Conservation (phyloP, 2,797 vertebrate genomes). For the Selene dorsalis region DNA sequence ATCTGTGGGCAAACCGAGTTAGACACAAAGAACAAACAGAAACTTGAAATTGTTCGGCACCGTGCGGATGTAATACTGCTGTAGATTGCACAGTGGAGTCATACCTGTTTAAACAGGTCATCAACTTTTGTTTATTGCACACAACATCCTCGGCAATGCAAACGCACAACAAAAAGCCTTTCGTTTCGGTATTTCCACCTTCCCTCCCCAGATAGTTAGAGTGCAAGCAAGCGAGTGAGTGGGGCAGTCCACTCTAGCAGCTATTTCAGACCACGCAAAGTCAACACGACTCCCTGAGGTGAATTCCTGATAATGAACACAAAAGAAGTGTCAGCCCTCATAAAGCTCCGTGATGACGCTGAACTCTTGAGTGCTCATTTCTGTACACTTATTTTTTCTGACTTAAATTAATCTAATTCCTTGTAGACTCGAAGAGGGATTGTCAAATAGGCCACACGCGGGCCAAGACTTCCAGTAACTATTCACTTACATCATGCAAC, state of each 20-base stretch:
- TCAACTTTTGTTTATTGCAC: constrained; percentile 29
- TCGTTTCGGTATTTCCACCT: constrained; percentile 70
- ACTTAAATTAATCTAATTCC: constrained; percentile 86
- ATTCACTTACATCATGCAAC: constrained; percentile 56
- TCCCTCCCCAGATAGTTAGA: constrained; percentile 61
- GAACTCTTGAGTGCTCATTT: constrained; percentile 75
- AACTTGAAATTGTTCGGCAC: constrained; percentile 11
- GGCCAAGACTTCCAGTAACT: constrained; percentile 62
- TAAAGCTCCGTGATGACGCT: constrained; percentile 81
- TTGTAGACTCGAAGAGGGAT: constrained; percentile 73
- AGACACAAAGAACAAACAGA: constrained; percentile 14
- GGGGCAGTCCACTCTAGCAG: constrained; percentile 75
- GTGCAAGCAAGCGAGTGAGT: constrained; percentile 39
- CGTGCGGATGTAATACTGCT: constrained; percentile 27
- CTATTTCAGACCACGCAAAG: constrained; percentile 84
- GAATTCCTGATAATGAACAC: constrained; percentile 87
- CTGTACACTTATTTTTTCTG: constrained; percentile 48
- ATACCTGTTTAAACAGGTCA: constrained; percentile 9
- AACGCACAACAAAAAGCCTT: constrained; percentile 18
- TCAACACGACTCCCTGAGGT: constrained; percentile 84
- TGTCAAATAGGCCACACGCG: constrained; percentile 78
- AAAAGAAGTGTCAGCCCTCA: constrained; percentile 85
- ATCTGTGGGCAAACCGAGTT: constrained; percentile 17
- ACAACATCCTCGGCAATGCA: constrained; percentile 31
- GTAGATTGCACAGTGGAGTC: constrained; percentile 24